phyloP scores from a whole-genome alignment of 2,888 invertebrate genomes.

The Stenodera caucasica region DNA sequence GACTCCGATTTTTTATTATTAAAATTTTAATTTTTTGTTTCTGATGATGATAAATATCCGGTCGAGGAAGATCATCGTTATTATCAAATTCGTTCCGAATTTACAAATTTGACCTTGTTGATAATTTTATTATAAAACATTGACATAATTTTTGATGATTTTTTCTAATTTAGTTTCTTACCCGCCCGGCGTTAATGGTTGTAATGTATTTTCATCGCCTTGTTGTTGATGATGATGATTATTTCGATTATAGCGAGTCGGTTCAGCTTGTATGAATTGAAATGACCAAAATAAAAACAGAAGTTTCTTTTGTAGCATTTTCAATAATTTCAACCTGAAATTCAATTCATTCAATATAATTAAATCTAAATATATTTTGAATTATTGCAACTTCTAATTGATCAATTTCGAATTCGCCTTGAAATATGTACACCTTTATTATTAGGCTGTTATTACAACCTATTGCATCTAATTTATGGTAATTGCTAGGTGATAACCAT shows the following conservation, averaged over 20 bases:
- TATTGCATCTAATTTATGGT: slow-evolving; percentile 9
- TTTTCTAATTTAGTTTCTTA: slow-evolving; percentile 27
- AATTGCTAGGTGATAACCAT: slow-evolving; percentile 7
- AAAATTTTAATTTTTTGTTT: too few species aligned
- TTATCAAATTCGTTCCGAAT: slow-evolving; percentile 9
- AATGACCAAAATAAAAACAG: background rate
- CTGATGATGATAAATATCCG: slow-evolving; percentile 10
- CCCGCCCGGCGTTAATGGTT: slow-evolving; percentile 42
- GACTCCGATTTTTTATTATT: too few species aligned
- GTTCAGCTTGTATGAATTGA: background rate
- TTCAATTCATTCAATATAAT: too few species aligned
- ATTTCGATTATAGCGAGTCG: slow-evolving; percentile 13
- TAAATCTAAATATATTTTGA: too few species aligned
- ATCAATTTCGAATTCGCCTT: background rate
- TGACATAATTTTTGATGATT: slow-evolving; percentile 4
- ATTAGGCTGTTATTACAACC: background rate
- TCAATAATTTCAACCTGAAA: slow-evolving; percentile 4
- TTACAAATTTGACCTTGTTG: slow-evolving; percentile 7
- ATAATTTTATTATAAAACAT: slow-evolving; percentile 6
- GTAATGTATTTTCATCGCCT: slow-evolving; percentile 35
- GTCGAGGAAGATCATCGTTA: background rate
- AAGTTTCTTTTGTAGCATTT: background rate
- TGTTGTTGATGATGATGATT: slow-evolving; percentile 20
- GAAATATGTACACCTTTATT: slow-evolving; percentile 1
- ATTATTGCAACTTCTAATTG: too few species aligned